phyloP scores from a whole-genome alignment of 2,888 invertebrate genomes.

The Caenorhabditis sp. region DNA sequence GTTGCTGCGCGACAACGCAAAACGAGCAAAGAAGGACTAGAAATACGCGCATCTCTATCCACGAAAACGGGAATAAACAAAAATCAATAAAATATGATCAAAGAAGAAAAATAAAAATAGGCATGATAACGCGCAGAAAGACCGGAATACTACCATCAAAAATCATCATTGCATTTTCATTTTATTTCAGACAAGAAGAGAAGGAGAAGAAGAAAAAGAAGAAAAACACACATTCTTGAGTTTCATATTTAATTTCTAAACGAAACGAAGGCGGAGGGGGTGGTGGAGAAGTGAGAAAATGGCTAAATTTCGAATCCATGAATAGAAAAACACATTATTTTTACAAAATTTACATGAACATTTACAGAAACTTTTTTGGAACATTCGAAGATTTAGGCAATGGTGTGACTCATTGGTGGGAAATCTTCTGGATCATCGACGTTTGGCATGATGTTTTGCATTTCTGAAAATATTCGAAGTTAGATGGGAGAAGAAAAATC shows the following conservation, averaged over 20 bases:
- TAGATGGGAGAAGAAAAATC: too few relatives aligned
- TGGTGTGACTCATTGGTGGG: constrained; percentile 63
- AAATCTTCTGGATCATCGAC: constrained; percentile 64
- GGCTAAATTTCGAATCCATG: neutral
- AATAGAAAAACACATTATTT: neutral
- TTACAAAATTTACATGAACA: constrained; percentile 6
- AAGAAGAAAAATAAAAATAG: constrained; percentile 5
- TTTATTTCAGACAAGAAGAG: constrained; percentile 3
- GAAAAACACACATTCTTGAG: constrained; percentile 7
- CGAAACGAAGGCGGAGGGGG: neutral
- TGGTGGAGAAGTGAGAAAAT: neutral
- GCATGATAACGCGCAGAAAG: neutral
- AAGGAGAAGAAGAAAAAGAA: constrained; percentile 19
- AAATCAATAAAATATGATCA: constrained; percentile 9
- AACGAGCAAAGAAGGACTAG: constrained; percentile 1
- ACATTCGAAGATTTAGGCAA: constrained; percentile 26
- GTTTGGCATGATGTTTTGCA: constrained; percentile 39
- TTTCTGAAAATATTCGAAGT: constrained; percentile 6
- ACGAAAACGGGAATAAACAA: too few relatives aligned
- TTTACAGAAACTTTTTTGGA: neutral
- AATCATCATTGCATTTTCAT: neutral
- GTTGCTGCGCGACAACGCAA: constrained; percentile 13
- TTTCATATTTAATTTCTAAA: constrained; percentile 5
- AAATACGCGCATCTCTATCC: constrained; percentile 14
- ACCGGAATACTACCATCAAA: neutral